Percentiles rank a stretch among this genome's conserved stretches.
Evolutionary conservation across 2,888 invertebrate genomes (phyloP).

Genomic region (Phasia obesa): DNA sequence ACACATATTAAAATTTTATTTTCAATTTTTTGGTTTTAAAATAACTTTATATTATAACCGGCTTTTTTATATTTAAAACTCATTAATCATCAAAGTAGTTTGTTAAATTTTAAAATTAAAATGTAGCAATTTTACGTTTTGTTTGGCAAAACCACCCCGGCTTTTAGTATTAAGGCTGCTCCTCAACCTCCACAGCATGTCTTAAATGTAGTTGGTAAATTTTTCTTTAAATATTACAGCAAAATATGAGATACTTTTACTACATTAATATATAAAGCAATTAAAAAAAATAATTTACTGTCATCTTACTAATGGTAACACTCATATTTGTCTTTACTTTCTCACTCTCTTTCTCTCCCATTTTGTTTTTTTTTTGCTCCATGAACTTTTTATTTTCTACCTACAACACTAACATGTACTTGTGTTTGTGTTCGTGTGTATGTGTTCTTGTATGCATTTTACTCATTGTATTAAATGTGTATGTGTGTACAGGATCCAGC

Average conservation of each 20-base stretch:
- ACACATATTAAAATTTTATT: constrained; percentile 56
- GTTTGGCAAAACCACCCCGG: constrained; percentile 2
- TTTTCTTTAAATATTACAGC: constrained; percentile 10
- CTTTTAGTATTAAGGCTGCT: constrained; percentile 37
- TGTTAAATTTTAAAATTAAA: neutral
- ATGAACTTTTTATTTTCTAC: constrained; percentile 20
- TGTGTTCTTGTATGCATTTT: constrained; percentile 34
- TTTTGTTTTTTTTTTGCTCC: constrained; percentile 33
- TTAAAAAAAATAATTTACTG: neutral
- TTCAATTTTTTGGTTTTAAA: constrained; percentile 19
- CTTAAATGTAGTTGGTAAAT: constrained; percentile 23
- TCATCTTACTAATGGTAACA: constrained; percentile 52
- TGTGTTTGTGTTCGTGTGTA: constrained; percentile 15
- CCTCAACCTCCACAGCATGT: constrained; percentile 30
- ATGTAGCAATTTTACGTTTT: neutral
- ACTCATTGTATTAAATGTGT: constrained; percentile 41
- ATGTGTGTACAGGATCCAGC: constrained; percentile 79
- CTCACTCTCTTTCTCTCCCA: constrained; percentile 43
- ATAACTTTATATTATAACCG: neutral
- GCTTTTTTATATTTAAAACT: constrained; percentile 37
- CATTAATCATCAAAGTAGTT: constrained; percentile 56
- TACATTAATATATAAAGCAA: neutral
- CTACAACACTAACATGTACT: constrained; percentile 35
- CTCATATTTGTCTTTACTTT: constrained; percentile 52
- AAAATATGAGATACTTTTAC: neutral